Percentiles rank a stretch among this genome's conserved stretches.
phyloP scores from a whole-genome alignment of 1,140 invertebrate species.

The Melanaphis sacchari region DNA sequence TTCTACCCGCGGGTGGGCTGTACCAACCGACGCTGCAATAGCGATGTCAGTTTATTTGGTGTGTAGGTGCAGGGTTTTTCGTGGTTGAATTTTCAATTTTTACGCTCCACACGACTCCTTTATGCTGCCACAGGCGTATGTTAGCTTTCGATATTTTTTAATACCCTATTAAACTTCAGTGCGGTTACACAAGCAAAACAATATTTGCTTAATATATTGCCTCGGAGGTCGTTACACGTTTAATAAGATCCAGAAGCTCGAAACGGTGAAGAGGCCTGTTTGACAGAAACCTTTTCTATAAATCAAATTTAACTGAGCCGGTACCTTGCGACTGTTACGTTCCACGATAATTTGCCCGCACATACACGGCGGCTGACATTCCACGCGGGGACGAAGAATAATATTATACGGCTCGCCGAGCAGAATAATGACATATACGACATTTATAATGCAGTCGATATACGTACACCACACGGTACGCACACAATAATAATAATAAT shows the following conservation, averaged over 20 bases:
- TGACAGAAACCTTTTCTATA: conserved; percentile 39
- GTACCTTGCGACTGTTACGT: not conserved
- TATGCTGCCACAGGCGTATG: not conserved
- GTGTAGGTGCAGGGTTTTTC: not conserved
- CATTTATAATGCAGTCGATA: not conserved
- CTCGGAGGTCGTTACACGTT: conserved; percentile 5
- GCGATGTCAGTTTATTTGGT: too few relatives aligned
- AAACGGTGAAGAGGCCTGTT: not conserved
- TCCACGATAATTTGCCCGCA: not conserved
- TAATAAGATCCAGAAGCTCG: conserved; percentile 24
- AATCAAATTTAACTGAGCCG: conserved; percentile 24
- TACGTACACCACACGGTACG: too few relatives aligned
- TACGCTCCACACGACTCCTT: not conserved
- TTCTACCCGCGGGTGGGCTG: conserved; percentile 17
- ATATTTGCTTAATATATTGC: conserved; percentile 44
- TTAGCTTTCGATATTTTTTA: conserved; percentile 41
- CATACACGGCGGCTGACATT: not conserved
- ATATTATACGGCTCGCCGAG: conserved; percentile 33
- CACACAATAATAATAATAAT: not conserved
- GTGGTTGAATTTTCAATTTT: conserved; percentile 29
- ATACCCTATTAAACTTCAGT: conserved; percentile 19
- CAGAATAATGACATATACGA: conserved; percentile 37
- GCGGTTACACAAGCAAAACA: conserved; percentile 1
- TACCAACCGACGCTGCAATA: too few relatives aligned
- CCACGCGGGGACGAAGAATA: not conserved